These are phyloP conservation scores for Orussus abietinus DNA, from an alignment of 1,140 invertebrate genomes.

Conservation along the genomic window DNA sequence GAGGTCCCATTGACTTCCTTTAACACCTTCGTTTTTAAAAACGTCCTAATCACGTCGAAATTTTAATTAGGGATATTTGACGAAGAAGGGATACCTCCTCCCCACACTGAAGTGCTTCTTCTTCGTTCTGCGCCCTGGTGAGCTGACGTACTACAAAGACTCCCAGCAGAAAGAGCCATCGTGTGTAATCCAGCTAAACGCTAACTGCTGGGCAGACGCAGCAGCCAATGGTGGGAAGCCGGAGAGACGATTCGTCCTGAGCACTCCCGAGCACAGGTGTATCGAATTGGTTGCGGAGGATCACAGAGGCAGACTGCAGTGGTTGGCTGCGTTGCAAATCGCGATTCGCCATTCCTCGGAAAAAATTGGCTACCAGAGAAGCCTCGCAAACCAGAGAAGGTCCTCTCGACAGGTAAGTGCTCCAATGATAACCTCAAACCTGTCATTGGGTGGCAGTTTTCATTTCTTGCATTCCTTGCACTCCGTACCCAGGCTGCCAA, in stretches of 20 bases:
- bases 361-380: slow-evolving; percentile 64
- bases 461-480: background rate
- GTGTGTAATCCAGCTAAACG: slow-evolving; percentile 62
- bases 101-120: slow-evolving; percentile 75
- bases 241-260: slow-evolving; percentile 57
- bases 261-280: slow-evolving; percentile 61
- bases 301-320: slow-evolving; percentile 69
- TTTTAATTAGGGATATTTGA: slow-evolving; percentile 67
- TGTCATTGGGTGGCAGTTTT: too few relatives aligned
- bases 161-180: slow-evolving; percentile 68
- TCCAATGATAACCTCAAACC: too few relatives aligned
- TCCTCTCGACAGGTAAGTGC: slow-evolving; percentile 58
- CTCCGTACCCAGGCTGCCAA: slow-evolving; percentile 40
- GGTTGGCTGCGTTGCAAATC: slow-evolving; percentile 66
- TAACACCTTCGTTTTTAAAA: background rate
- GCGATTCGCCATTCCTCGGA: slow-evolving; percentile 65
- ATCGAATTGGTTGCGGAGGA: slow-evolving; percentile 68
- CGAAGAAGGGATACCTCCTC: slow-evolving; percentile 70
- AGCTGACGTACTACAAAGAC: slow-evolving; percentile 72
- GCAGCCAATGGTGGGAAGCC: slow-evolving; percentile 54
- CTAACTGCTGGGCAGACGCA: slow-evolving; percentile 65
- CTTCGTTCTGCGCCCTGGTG: slow-evolving; percentile 72
- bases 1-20: slow-evolving; percentile 15
- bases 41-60: background rate
- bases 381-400: slow-evolving; percentile 55